Evolutionary conservation across 2,888 invertebrate genomes (phyloP).

Genomic region (Imbricaverruca yamaguchii): DNA sequence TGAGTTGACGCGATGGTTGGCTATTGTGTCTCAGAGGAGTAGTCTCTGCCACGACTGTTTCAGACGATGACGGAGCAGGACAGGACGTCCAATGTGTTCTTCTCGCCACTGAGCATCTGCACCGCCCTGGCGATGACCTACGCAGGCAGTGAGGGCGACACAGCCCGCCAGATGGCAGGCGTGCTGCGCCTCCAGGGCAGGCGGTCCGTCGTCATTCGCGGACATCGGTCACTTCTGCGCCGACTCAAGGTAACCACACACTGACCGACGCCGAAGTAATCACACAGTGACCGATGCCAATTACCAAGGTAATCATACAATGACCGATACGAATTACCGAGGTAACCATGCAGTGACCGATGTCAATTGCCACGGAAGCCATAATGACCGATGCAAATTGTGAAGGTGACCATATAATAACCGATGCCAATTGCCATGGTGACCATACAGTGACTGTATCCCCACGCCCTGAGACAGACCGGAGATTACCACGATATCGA

Average conservation of each 20-base stretch:
- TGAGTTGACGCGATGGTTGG: no score
- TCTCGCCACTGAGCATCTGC: conserved; percentile 5
- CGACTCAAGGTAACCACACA: background rate
- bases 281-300: background rate
- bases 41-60: no score
- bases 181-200: background rate
- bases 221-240: background rate
- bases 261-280: background rate
- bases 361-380: background rate
- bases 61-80: background rate
- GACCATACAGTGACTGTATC: no score
- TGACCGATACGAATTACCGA: background rate
- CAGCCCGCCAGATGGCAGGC: background rate
- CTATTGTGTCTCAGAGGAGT: no score
- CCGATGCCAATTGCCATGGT: no score
- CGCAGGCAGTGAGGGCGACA: conserved; percentile 3
- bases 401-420: no score
- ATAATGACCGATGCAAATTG: no score
- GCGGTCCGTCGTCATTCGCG: background rate
- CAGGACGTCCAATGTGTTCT: background rate
- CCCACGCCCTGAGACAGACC: no score
- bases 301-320: background rate
- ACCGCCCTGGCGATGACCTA: conserved; percentile 6
- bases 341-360: background rate
- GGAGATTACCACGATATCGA: no score